Conservation (phyloP, 2,888 invertebrate species). For the Ormyrus nitidulus region DNA sequence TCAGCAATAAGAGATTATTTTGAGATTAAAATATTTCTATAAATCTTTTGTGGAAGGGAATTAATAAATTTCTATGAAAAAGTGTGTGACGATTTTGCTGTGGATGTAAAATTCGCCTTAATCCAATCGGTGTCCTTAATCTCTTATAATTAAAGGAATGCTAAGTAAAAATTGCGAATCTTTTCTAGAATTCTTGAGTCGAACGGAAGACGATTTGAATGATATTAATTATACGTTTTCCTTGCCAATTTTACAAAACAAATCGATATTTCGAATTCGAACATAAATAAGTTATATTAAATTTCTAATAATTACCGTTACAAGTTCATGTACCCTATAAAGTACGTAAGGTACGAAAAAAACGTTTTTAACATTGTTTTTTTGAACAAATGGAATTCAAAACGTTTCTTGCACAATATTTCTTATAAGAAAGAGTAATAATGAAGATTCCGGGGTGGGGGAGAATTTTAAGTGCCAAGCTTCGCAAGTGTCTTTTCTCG, state of each 20-base stretch:
- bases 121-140: constrained; percentile 57
- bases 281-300: no score
- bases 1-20: not conserved
- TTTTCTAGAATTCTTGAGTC: constrained; percentile 1
- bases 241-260: no score
- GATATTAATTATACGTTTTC: not conserved
- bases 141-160: constrained; percentile 25
- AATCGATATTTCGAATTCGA: no score
- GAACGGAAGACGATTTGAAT: constrained; percentile 7
- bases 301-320: no score
- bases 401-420: constrained; percentile 33
- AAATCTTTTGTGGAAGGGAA: constrained; percentile 15
- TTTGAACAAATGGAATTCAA: not conserved
- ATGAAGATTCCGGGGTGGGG: constrained; percentile 35
- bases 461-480: constrained; percentile 63
- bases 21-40: constrained; percentile 31
- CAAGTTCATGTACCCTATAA: not conserved
- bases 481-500: constrained; percentile 63
- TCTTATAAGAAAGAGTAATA: constrained; percentile 44
- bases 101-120: constrained; percentile 55
- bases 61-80: constrained; percentile 5
- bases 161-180: not conserved
- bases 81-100: constrained; percentile 12
- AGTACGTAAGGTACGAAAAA: not conserved
- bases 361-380: not conserved